These are phyloP conservation scores for Platycercus adscitus DNA, from an alignment of 2,113 vertebrate genomes.

Conservation along the genomic window DNA sequence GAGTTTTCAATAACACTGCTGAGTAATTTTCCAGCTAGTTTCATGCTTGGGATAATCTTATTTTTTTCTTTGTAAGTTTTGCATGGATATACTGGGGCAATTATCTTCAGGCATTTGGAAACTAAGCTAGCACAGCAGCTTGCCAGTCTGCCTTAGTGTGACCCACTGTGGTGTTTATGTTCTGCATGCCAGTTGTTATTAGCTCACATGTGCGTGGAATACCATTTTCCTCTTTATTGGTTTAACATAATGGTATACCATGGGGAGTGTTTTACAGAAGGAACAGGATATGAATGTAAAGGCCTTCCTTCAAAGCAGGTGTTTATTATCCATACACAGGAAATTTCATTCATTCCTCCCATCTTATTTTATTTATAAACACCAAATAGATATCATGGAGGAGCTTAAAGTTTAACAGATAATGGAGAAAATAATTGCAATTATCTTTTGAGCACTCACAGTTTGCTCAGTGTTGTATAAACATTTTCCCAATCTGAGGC, in stretches of 20 bases:
- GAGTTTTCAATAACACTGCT: constrained; percentile 51
- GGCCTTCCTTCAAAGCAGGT: constrained; percentile 14
- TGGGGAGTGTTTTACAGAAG: constrained; percentile 25
- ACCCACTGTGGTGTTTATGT: constrained; percentile 66
- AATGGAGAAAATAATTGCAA: background rate
- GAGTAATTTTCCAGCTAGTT: constrained; percentile 61
- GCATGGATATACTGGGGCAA: constrained; percentile 50
- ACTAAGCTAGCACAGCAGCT: constrained; percentile 59
- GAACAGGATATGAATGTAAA: constrained; percentile 19
- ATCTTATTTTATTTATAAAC: constrained; percentile 3
- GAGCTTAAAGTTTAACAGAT: background rate
- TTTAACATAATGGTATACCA: constrained; percentile 49
- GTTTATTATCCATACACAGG: background rate
- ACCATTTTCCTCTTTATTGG: constrained; percentile 61
- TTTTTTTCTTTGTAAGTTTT: constrained; percentile 66
- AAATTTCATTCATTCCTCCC: background rate
- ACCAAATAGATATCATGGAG: background rate
- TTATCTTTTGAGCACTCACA: background rate
- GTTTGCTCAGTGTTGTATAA: background rate
- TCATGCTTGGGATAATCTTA: constrained; percentile 54
- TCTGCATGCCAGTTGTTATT: constrained; percentile 73
- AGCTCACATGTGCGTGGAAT: constrained; percentile 54
- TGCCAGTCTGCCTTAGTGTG: constrained; percentile 43
- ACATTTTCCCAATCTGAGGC: background rate
- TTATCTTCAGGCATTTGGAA: constrained; percentile 58